These are phyloP conservation scores for Oryzias curvinotus DNA, from an alignment of 2,113 vertebrate species.

Conservation along the genomic window DNA sequence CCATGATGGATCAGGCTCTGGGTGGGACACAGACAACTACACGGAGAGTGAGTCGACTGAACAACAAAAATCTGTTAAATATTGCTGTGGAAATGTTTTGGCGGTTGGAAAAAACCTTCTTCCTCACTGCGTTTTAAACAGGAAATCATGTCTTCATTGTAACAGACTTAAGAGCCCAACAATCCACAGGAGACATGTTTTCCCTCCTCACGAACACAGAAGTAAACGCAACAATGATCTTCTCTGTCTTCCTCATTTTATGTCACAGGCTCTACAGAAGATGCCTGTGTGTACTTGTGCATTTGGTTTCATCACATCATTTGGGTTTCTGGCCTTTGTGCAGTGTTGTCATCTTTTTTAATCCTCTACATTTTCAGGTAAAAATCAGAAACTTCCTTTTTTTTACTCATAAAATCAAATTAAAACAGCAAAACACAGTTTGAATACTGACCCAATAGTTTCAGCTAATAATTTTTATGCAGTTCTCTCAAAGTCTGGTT, in stretches of 20 bases:
- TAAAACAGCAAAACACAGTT: neutral
- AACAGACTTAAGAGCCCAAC: constrained; percentile 42
- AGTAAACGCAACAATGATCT: constrained; percentile 6
- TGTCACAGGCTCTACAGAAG: neutral
- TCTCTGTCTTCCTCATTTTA: constrained; percentile 13
- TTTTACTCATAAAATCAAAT: too few relatives aligned
- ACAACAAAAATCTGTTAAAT: too few relatives aligned
- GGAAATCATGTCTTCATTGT: constrained; percentile 55
- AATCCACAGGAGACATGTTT: constrained; percentile 55
- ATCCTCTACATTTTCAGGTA: constrained; percentile 63
- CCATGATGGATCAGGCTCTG: too few relatives aligned
- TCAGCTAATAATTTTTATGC: neutral
- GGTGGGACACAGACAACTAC: too few relatives aligned
- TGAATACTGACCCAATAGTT: neutral
- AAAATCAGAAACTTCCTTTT: neutral
- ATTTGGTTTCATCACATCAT: constrained; percentile 17
- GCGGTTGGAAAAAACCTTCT: constrained; percentile 25
- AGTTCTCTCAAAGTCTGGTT: too few relatives aligned
- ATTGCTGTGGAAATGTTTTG: neutral
- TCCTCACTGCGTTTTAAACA: constrained; percentile 42
- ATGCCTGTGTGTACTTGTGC: too few relatives aligned
- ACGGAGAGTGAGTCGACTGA: too few relatives aligned
- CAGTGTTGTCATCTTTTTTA: constrained; percentile 45
- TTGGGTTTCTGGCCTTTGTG: constrained; percentile 49
- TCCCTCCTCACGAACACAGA: constrained; percentile 16